These are phyloP conservation scores for Istiophorus platypterus DNA, from an alignment of 2,113 vertebrate genomes.

Conservation along the genomic window DNA sequence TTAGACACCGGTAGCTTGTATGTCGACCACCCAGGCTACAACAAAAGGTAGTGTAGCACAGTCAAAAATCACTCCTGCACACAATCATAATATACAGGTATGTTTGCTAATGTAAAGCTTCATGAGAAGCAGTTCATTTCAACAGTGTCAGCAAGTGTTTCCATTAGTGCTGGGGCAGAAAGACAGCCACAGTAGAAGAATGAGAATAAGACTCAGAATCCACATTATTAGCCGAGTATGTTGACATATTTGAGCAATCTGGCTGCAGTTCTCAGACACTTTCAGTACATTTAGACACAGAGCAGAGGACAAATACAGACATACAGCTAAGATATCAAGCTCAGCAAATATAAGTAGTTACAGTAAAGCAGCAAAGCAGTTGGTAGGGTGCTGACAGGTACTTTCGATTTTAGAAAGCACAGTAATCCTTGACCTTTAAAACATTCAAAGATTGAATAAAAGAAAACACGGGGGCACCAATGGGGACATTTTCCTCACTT, in stretches of 20 bases:
- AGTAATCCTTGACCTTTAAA: constrained; percentile 32
- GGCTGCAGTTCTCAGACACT: neutral
- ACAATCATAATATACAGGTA: constrained; percentile 10
- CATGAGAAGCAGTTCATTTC: neutral
- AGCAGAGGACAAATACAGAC: neutral
- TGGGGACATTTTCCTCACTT: constrained; percentile 28
- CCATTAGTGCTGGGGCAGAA: neutral
- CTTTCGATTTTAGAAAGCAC: constrained; percentile 15
- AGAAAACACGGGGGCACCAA: constrained; percentile 2
- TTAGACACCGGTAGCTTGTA: neutral
- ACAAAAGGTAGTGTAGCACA: neutral
- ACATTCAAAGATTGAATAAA: constrained; percentile 32
- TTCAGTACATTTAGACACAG: neutral
- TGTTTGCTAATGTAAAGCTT: constrained; percentile 2
- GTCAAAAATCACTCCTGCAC: neutral
- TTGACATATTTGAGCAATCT: neutral
- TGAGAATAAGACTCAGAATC: neutral
- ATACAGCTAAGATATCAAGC: neutral
- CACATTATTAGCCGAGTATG: neutral
- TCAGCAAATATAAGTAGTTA: neutral
- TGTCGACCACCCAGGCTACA: neutral
- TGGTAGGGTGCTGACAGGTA: neutral
- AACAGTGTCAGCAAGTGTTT: neutral
- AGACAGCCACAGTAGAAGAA: neutral
- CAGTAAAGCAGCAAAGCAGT: neutral